Conservation (phyloP, 2,113 vertebrate genomes). For the Etia nguti region DNA sequence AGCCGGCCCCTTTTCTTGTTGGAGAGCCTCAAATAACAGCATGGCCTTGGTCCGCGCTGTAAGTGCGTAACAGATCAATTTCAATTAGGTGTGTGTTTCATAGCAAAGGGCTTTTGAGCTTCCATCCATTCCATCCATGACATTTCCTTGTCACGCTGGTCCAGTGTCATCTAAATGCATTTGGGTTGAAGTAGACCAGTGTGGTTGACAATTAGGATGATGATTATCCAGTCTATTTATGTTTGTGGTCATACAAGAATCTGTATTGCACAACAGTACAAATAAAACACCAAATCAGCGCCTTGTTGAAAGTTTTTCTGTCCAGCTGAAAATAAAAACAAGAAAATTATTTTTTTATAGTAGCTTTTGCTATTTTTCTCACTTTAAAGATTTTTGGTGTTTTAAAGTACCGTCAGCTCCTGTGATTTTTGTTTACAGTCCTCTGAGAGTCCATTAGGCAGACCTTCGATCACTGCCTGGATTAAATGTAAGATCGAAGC, state of each 20-base stretch:
- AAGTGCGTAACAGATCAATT: slow-evolving; percentile 43
- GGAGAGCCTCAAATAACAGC: slow-evolving; percentile 12
- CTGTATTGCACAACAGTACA: background rate
- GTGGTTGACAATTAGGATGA: background rate
- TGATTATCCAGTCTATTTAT: background rate
- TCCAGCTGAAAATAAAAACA: background rate
- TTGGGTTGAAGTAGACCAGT: background rate
- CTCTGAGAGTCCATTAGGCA: background rate
- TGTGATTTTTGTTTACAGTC: background rate
- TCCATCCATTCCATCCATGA: background rate
- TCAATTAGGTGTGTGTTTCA: slow-evolving; percentile 31
- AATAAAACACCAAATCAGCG: background rate
- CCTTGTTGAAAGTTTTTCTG: background rate
- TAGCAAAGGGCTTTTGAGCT: slow-evolving; percentile 12
- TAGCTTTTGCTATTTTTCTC: background rate
- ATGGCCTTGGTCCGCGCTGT: background rate
- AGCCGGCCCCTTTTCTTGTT: background rate
- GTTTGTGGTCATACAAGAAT: background rate
- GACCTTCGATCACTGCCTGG: background rate
- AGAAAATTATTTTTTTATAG: background rate
- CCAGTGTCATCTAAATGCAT: background rate
- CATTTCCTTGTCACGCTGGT: background rate
- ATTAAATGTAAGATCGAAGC: background rate
- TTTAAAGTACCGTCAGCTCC: background rate
- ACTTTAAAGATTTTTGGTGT: background rate